These are phyloP conservation scores for Monarcha castaneiventris DNA, from an alignment of 2,113 vertebrate species.

Conservation along the genomic window DNA sequence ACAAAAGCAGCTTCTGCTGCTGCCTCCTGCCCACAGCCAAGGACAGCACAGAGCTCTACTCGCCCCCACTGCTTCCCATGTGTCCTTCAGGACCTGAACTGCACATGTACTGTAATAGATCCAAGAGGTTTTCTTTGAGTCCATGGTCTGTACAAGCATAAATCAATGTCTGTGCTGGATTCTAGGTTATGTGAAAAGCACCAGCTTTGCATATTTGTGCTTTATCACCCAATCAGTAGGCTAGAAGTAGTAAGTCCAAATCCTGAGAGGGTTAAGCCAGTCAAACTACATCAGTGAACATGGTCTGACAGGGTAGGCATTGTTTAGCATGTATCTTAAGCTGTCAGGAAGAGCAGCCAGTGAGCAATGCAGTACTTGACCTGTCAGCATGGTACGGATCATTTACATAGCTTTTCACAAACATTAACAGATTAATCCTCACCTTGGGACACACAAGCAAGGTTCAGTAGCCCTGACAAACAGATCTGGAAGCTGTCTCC, in stretches of 20 bases:
- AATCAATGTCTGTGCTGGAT: neutral
- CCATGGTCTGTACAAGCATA: neutral
- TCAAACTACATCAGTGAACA: neutral
- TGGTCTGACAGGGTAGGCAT: rapidly evolving
- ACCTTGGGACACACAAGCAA: slow-evolving; percentile 47
- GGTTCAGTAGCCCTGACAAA: slow-evolving; percentile 31
- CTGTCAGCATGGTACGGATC: slow-evolving; percentile 39
- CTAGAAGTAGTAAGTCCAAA: neutral
- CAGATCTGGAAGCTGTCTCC: slow-evolving; percentile 16
- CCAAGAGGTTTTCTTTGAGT: neutral
- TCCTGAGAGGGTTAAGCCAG: slow-evolving; percentile 5
- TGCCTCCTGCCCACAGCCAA: neutral
- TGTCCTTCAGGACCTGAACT: neutral
- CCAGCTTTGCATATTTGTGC: neutral
- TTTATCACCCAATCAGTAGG: neutral
- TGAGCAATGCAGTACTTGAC: slow-evolving; percentile 12
- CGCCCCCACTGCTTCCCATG: neutral
- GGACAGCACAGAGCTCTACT: neutral
- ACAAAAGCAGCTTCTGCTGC: neutral
- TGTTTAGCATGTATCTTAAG: slow-evolving; percentile 20
- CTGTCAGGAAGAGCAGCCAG: slow-evolving; percentile 29
- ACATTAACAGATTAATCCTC: slow-evolving; percentile 57
- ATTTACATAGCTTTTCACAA: slow-evolving; percentile 59
- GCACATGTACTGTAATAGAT: neutral
- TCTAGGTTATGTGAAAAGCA: neutral